Conservation (phyloP, 92 coral and sea anemone genomes). For the Porites cylindrica region DNA sequence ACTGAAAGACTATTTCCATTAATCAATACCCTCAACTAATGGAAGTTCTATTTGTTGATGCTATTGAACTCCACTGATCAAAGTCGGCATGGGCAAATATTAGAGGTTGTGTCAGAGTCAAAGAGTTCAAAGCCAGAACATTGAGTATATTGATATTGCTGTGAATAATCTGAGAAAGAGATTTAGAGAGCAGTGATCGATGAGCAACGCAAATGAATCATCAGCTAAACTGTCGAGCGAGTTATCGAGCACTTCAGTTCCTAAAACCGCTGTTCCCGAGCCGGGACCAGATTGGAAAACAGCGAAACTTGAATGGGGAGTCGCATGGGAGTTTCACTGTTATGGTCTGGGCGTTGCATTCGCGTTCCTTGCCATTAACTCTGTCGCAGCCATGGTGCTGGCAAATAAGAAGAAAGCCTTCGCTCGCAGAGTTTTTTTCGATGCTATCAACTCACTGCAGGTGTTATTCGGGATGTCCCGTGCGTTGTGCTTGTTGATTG, state of each 20-base stretch:
- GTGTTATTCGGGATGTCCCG: slow-evolving; percentile 66
- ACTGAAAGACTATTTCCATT: no score
- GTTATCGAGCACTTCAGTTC: background rate
- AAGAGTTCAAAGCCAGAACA: background rate
- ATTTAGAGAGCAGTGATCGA: background rate
- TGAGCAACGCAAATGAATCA: background rate
- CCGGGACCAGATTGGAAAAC: slow-evolving; percentile 88
- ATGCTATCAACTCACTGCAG: slow-evolving; percentile 64
- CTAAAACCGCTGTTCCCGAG: slow-evolving; percentile 29
- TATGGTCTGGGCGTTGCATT: slow-evolving; percentile 79
- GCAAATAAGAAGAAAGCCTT: slow-evolving; percentile 33
- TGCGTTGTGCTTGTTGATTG: slow-evolving; percentile 68
- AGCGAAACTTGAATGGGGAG: slow-evolving; percentile 79
- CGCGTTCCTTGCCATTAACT: slow-evolving; percentile 66
- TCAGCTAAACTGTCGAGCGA: background rate
- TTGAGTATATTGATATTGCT: background rate
- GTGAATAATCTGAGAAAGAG: background rate
- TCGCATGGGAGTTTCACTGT: slow-evolving; percentile 89
- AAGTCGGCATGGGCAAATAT: background rate
- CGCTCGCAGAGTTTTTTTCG: slow-evolving; percentile 53
- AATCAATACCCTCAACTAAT: background rate
- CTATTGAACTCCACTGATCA: background rate
- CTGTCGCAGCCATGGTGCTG: slow-evolving; percentile 63
- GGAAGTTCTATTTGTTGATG: background rate
- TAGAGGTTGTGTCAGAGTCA: background rate